A percentile compares a stretch with the other conserved stretches of the same genome.
phyloP scores from a whole-genome alignment of 2,113 vertebrate genomes.

The Lophochroa leadbeateri region DNA sequence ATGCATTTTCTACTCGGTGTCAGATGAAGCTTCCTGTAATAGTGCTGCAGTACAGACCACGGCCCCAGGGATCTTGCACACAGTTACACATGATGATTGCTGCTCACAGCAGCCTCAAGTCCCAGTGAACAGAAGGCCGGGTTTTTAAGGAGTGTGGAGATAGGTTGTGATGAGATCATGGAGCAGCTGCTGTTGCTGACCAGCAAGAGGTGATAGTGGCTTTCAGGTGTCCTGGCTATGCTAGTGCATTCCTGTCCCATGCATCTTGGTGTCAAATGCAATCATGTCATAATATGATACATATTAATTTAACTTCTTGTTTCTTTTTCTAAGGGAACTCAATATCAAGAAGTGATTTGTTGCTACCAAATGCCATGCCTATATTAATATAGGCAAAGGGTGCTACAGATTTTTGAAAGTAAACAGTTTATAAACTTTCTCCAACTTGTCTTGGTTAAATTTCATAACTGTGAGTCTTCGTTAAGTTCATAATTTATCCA shows the following conservation, averaged over 20 bases:
- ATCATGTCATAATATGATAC: not conserved
- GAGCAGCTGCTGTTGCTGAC: not conserved
- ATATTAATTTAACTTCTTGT: not conserved
- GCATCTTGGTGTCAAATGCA: not conserved
- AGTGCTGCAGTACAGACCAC: not conserved
- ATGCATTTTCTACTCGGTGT: not conserved
- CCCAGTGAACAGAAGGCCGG: not conserved
- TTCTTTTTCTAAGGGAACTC: not conserved
- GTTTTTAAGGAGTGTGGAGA: not conserved
- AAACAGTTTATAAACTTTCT: not conserved
- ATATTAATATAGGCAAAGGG: not conserved
- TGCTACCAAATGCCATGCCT: not conserved
- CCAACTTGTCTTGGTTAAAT: not conserved
- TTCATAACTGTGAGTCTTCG: not conserved
- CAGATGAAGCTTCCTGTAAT: not conserved
- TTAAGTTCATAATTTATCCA: not conserved
- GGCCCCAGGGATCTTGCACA: not conserved
- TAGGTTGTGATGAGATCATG: accelerated
- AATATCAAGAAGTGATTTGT: not conserved
- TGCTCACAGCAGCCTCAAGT: not conserved
- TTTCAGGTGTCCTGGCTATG: not conserved
- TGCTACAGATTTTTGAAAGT: not conserved
- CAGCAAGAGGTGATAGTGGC: too few relatives aligned
- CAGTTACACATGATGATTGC: accelerated
- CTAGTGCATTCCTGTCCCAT: not conserved